A percentile compares a stretch with the other conserved stretches of the same genome.
Evolutionary conservation across 2,113 vertebrate genomes (phyloP).

Genomic region (Prinia subflava): DNA sequence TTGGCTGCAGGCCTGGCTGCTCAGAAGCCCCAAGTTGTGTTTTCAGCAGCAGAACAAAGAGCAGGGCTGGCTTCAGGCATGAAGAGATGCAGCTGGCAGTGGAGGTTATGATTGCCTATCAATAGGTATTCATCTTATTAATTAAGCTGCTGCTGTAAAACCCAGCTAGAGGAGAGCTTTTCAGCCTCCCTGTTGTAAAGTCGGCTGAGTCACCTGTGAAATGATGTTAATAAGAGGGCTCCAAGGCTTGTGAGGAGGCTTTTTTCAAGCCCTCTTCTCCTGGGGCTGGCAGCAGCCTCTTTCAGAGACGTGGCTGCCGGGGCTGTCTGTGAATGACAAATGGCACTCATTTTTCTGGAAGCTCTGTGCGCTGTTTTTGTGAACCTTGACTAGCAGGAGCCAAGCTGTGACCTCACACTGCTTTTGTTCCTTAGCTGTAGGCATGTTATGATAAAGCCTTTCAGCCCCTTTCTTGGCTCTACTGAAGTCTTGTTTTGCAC

Average conservation of each 20-base stretch:
- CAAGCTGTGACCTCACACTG: background rate
- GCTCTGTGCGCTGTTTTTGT: background rate
- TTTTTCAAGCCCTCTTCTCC: background rate
- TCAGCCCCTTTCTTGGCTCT: background rate
- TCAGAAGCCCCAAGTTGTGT: background rate
- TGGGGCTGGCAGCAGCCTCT: background rate
- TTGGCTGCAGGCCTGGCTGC: background rate
- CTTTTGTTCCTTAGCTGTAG: conserved; percentile 2
- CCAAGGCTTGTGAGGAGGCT: background rate
- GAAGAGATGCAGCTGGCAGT: background rate
- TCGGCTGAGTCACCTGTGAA: background rate
- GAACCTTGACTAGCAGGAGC: background rate
- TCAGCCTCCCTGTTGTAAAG: background rate
- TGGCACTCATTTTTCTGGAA: background rate
- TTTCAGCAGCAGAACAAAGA: background rate
- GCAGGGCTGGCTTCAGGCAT: background rate
- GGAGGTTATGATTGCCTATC: background rate
- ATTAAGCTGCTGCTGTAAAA: conserved; percentile 6
- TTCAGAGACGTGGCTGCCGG: accelerated
- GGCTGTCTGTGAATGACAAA: background rate
- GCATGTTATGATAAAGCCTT: background rate
- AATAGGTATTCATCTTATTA: background rate
- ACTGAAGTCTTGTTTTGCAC: background rate
- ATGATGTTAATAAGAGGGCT: background rate
- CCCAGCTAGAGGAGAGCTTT: background rate